phyloP scores from a whole-genome alignment of 2,797 vertebrate genomes.

The Paratrypauchen microcephalus region DNA sequence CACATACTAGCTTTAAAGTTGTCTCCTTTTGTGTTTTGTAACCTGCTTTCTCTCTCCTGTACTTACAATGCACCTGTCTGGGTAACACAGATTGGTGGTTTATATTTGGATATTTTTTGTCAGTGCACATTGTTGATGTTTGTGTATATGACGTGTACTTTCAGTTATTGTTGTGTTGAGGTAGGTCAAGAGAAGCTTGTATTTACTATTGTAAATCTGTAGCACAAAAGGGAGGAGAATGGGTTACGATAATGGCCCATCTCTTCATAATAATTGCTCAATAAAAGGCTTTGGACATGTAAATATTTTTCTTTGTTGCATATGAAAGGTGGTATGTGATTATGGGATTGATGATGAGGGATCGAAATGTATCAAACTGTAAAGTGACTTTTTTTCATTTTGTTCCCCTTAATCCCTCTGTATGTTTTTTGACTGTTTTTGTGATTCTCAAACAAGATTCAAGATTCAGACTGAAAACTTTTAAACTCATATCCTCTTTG shows the following conservation, averaged over 20 bases:
- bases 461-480: no score
- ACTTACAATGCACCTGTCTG: conserved; percentile 8
- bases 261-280: background rate
- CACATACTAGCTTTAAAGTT: background rate
- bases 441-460: no score
- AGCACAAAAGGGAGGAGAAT: conserved; percentile 7
- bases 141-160: background rate
- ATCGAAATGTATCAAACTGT: no score
- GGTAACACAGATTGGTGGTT: background rate
- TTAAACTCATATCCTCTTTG: no score
- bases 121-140: background rate
- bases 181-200: conserved; percentile 12
- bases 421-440: no score
- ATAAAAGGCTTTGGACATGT: background rate
- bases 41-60: background rate
- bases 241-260: conserved; percentile 3
- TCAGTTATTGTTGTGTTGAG: background rate
- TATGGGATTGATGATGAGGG: no score
- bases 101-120: background rate
- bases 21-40: conserved; percentile 1
- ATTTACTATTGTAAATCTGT: conserved; percentile 20
- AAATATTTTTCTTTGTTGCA: background rate
- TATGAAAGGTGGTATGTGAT: background rate
- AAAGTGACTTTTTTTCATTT: no score
- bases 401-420: no score